Evolutionary conservation across 1,140 invertebrate species (phyloP).

Genomic region (Periplaneta americana): DNA sequence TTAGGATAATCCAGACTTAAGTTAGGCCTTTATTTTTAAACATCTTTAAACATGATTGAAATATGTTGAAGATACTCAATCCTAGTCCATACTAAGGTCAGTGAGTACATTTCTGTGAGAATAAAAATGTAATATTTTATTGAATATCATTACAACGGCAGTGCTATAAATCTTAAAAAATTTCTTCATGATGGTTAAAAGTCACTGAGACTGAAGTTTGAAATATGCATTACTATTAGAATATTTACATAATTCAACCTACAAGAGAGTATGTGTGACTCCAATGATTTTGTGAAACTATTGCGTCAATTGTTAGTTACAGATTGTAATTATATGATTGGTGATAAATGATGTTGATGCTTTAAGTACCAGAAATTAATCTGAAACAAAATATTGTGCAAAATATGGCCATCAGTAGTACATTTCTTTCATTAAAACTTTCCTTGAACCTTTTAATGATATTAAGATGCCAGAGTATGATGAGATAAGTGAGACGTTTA

Average conservation of each 20-base stretch:
- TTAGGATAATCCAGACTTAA: slow-evolving; percentile 33
- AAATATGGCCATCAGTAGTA: slow-evolving; percentile 42
- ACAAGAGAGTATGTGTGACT: slow-evolving; percentile 46
- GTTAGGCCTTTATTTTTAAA: slow-evolving; percentile 28
- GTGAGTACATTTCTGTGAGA: slow-evolving; percentile 34
- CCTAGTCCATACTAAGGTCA: slow-evolving; percentile 30
- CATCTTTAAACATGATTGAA: slow-evolving; percentile 42
- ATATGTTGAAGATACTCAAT: slow-evolving; percentile 36
- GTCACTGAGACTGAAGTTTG: slow-evolving; percentile 38
- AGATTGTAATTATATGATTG: slow-evolving; percentile 33
- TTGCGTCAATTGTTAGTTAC: slow-evolving; percentile 45
- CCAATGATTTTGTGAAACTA: slow-evolving; percentile 42
- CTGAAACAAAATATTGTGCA: slow-evolving; percentile 25
- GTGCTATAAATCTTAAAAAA: slow-evolving; percentile 28
- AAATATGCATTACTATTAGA: slow-evolving; percentile 40
- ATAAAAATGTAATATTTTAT: slow-evolving; percentile 34
- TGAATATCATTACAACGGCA: slow-evolving; percentile 39
- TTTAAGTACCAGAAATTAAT: slow-evolving; percentile 37
- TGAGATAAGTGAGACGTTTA: slow-evolving; percentile 47
- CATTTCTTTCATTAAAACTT: slow-evolving; percentile 48
- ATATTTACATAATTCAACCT: slow-evolving; percentile 40
- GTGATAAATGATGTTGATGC: slow-evolving; percentile 48
- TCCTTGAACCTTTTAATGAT: slow-evolving; percentile 29
- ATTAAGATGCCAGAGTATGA: slow-evolving; percentile 38
- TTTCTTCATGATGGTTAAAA: background rate